A percentile compares a stretch with the other conserved stretches of the same genome.
Evolutionary conservation across 2,113 vertebrate species (phyloP).

Genomic region (Coreoperca whiteheadi): DNA sequence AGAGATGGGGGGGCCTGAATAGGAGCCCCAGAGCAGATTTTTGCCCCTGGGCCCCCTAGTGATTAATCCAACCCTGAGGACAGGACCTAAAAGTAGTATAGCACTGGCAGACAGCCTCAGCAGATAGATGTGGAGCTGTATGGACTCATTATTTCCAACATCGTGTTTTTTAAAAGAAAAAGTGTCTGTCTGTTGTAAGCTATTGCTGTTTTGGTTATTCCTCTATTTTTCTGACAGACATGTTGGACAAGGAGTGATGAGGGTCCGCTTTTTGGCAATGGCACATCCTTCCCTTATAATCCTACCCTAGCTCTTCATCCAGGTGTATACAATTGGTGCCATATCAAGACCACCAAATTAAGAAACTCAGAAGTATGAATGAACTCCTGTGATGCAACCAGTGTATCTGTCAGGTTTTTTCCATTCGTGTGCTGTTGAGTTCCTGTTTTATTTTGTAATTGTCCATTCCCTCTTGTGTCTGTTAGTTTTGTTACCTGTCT

Average conservation of each 20-base stretch:
- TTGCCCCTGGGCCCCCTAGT: not conserved
- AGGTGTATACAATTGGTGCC: not conserved
- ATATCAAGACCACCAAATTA: not conserved
- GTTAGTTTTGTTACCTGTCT: too few relatives aligned
- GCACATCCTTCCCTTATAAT: not conserved
- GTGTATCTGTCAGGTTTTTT: too few relatives aligned
- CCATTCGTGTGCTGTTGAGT: too few relatives aligned
- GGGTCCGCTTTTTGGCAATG: not conserved
- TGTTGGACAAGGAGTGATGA: not conserved
- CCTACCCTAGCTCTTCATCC: not conserved
- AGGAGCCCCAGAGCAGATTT: not conserved
- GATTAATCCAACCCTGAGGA: not conserved
- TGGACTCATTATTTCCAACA: not conserved
- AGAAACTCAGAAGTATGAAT: not conserved
- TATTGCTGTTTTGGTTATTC: not conserved
- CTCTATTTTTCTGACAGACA: not conserved
- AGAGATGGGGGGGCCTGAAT: not conserved
- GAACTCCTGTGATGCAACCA: slow-evolving; percentile 9
- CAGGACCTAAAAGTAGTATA: not conserved
- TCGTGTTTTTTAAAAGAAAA: not conserved
- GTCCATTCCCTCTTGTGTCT: too few relatives aligned
- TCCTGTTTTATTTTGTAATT: too few relatives aligned
- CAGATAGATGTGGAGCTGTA: not conserved
- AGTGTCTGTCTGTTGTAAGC: not conserved
- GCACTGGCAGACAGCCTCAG: not conserved